These are phyloP conservation scores for Poliocrania exsul DNA, from an alignment of 2,797 vertebrate genomes.

Conservation along the genomic window DNA sequence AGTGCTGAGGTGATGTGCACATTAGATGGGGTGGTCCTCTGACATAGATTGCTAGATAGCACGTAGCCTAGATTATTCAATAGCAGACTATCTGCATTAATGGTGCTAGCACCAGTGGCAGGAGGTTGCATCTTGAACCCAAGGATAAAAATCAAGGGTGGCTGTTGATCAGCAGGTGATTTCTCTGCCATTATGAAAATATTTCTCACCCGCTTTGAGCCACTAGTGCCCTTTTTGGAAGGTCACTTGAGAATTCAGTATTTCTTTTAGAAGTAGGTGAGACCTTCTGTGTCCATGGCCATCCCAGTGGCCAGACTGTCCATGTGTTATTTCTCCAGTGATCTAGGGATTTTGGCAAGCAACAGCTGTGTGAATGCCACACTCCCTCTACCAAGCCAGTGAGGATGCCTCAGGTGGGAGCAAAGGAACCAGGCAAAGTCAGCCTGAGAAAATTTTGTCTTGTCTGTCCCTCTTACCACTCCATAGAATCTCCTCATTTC, in stretches of 20 bases:
- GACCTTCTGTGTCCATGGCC: neutral
- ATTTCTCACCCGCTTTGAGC: neutral
- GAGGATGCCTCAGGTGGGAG: neutral
- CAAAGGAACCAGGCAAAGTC: neutral
- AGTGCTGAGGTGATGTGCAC: neutral
- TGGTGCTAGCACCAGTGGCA: neutral
- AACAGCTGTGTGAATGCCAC: fast-evolving
- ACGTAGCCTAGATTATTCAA: neutral
- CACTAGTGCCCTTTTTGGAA: neutral
- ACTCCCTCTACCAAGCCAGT: neutral
- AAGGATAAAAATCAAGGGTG: neutral
- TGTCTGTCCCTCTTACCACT: neutral
- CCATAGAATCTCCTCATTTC: neutral
- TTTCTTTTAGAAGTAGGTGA: neutral
- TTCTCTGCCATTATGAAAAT: neutral
- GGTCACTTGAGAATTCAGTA: neutral
- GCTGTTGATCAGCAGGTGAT: neutral
- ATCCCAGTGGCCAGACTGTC: neutral
- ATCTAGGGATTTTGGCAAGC: neutral
- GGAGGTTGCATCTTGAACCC: neutral
- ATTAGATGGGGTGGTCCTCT: neutral
- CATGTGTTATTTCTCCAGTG: neutral
- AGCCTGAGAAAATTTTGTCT: neutral
- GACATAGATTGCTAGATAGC: too few relatives aligned
- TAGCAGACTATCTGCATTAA: neutral